A percentile compares a stretch with the other conserved stretches of the same genome.
Evolutionary conservation across 2,888 invertebrate species (phyloP).

Genomic region (Hirtodrosophila cameraria): DNA sequence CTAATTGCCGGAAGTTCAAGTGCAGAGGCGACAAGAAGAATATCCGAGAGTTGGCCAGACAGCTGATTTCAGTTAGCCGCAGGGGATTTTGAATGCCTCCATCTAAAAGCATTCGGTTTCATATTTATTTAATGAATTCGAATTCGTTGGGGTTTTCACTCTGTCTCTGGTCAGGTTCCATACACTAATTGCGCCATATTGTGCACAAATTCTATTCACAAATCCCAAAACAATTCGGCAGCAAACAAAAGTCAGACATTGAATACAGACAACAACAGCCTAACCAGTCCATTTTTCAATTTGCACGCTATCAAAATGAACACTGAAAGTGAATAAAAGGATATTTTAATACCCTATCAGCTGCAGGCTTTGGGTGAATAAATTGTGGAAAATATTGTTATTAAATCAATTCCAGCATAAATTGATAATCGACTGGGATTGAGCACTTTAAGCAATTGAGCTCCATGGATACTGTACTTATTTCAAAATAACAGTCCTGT

Average conservation of each 20-base stretch:
- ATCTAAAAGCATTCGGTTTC: slow-evolving; percentile 64
- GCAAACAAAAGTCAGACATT: slow-evolving; percentile 36
- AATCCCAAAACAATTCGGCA: slow-evolving; percentile 64
- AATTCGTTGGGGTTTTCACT: slow-evolving; percentile 20
- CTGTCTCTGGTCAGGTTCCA: slow-evolving; percentile 16
- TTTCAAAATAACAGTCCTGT: too few relatives aligned
- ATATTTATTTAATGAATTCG: slow-evolving; percentile 66
- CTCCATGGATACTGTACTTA: too few relatives aligned
- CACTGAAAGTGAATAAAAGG: slow-evolving; percentile 2
- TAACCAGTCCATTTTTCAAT: slow-evolving; percentile 45
- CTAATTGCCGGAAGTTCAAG: slow-evolving; percentile 72
- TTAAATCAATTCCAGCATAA: neutral
- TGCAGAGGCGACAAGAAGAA: slow-evolving; percentile 36
- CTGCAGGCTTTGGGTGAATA: neutral
- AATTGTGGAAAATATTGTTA: neutral
- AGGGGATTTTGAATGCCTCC: slow-evolving; percentile 22
- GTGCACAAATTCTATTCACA: slow-evolving; percentile 52
- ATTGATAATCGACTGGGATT: too few relatives aligned
- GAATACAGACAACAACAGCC: slow-evolving; percentile 9
- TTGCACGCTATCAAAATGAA: slow-evolving; percentile 36
- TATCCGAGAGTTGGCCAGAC: slow-evolving; percentile 8
- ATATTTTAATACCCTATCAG: slow-evolving; percentile 19
- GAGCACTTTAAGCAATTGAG: too few relatives aligned
- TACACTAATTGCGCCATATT: slow-evolving; percentile 66
- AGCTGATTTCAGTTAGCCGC: slow-evolving; percentile 13